Conservation (phyloP, 1,140 invertebrate species). For the Anoplolepis gracilipes region DNA sequence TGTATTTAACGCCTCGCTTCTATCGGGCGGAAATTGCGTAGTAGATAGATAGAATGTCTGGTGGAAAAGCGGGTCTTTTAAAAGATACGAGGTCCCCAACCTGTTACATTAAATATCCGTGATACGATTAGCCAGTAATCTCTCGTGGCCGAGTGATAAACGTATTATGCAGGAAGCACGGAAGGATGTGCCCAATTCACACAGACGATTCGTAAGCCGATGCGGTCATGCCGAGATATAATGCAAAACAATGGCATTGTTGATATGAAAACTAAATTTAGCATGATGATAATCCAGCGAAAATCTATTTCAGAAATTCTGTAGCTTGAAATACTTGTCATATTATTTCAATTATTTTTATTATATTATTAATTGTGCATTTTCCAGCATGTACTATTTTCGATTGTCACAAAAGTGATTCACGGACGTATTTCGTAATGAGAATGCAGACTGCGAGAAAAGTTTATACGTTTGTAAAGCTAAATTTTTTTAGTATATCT, state of each 20-base stretch:
- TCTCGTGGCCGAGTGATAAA: conserved; percentile 42
- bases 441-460: background rate
- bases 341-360: too few relatives aligned
- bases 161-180: conserved; percentile 45
- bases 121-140: conserved; percentile 28
- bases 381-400: background rate
- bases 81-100: conserved; percentile 25
- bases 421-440: background rate
- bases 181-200: conserved; percentile 48
- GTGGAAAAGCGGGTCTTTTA: conserved; percentile 8
- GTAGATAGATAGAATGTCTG: conserved; percentile 7
- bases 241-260: background rate
- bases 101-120: conserved; percentile 37
- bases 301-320: background rate
- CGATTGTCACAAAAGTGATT: background rate
- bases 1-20: conserved; percentile 39
- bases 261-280: background rate
- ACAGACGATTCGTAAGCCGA: conserved; percentile 7
- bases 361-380: conserved; percentile 5
- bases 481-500: too few relatives aligned
- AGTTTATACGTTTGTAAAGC: background rate
- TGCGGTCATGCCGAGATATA: conserved; percentile 19
- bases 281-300: too few relatives aligned
- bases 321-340: background rate
- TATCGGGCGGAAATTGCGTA: conserved; percentile 42